These are phyloP conservation scores for Neomorphus geoffroyi DNA, from an alignment of 2,797 vertebrate species.

Conservation along the genomic window DNA sequence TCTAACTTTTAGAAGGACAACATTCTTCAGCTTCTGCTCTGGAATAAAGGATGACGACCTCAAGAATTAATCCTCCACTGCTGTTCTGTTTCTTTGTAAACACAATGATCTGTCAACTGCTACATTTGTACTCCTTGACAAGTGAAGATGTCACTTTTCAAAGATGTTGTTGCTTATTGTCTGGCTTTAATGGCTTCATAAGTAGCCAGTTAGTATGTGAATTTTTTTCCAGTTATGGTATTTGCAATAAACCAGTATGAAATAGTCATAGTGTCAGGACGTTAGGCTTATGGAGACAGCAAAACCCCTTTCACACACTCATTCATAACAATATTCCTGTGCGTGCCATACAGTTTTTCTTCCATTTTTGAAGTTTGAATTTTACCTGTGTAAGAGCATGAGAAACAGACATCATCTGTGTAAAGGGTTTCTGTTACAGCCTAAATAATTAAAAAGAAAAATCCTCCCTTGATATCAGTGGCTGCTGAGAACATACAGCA, in stretches of 20 bases:
- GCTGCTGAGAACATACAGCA: background rate
- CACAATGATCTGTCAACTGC: background rate
- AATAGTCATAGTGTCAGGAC: background rate
- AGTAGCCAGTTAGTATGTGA: background rate
- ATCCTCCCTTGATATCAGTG: background rate
- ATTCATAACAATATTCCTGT: background rate
- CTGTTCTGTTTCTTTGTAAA: constrained; percentile 15
- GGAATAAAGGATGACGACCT: background rate
- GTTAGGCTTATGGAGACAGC: background rate
- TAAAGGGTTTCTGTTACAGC: background rate
- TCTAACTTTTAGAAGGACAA: background rate
- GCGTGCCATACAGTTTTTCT: background rate
- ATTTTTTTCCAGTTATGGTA: background rate
- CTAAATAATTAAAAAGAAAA: background rate
- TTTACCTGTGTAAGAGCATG: background rate
- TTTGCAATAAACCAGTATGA: background rate
- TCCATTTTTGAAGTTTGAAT: background rate
- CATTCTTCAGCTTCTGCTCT: background rate
- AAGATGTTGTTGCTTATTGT: constrained; percentile 1
- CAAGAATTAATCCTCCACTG: background rate
- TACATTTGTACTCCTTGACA: background rate
- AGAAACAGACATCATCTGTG: background rate
- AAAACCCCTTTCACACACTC: background rate
- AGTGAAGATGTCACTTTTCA: constrained; percentile 5
- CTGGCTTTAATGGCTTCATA: constrained; percentile 1